Evolutionary conservation across 1,140 invertebrate species (phyloP), one percentile per base, ranked within the genome.

Genomic region (Drosophila chauvacae): DNA sequence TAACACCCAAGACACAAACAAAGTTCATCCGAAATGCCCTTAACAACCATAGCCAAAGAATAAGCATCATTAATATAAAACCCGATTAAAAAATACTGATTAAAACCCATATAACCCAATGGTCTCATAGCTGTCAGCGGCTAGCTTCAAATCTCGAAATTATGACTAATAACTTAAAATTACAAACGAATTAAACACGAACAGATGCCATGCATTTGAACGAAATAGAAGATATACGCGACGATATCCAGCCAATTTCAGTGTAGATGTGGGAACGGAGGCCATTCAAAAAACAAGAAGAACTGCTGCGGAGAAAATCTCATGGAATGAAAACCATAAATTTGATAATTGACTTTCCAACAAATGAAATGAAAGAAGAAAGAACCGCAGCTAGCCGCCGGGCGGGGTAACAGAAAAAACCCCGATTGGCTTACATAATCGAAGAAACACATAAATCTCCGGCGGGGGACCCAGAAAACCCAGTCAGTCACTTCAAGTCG

Each of bases 121-220:
- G 20, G 48, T 55, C 26, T 44, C 35, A 39, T 64, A 51, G 55
- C 64, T 84, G 84, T 81, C 80, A 80, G 77, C 73, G 70, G 51
- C 48, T 23, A n/a, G 55, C 55, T 53, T 58, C 48, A 71, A 90
- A 85, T 68, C 72, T 71, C 66, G n/a, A 85, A 88, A 81, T 85
- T 85, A 88, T 88, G 66, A 85, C 74, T 85, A 90, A 88, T 88
- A 88, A 88, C 53, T 88, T 78, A 84, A 74, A 90, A 90, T 75
- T 81, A 85, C 68, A 62, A 80, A 87, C 60, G 83, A 84, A 84
- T 81, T 81, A 90, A 81, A 69, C 42, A 68, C 53, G 37, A 81
- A 65, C 85, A 84, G 85, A 78, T 80, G 71, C 60, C 53, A 65
- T 44, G 60, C 45, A 66, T 81, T 77, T 77, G 16, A 51, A 16